Base-by-base conservation (phyloP, 2,113 vertebrate genomes). In the Rhagologus leucostigma region DNA sequence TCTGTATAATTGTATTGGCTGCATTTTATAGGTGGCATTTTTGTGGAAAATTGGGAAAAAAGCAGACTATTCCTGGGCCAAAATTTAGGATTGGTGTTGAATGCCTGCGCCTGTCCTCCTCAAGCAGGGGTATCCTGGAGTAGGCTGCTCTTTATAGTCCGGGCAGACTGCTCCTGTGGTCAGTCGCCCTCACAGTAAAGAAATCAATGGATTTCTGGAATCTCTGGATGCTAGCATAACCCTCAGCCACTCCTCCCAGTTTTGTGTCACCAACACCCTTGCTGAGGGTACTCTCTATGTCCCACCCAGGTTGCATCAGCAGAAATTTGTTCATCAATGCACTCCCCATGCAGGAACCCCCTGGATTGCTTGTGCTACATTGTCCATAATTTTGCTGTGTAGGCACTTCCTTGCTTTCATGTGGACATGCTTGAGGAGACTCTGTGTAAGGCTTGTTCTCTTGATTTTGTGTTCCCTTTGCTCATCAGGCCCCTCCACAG, bases 311-410 rank as follows among this genome's bases (percentile, higher is more conserved):
- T 30, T 69, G 35, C 30, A 15, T 3, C 49, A 69, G 23, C 33
- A 69, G 65, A 18, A 37, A 7, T 42, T 42, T 44, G 5, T 23
- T 60, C 46, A 9, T 30, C 70, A 65, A 0, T 8, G 55, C 39
- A 1, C 20, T 78, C 11, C 60, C 11, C 39, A 21, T 2, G 32
- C 65, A 12, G 41, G 46, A 70, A 1, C 39, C 20, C 39, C 8
- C 33, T 47, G 65, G 10, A 3, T 1, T 37, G 10, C 12, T 44
- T 49, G 23, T 33, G 19, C 35, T 23, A 0, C 2, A 1, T 3
- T 50, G 19, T 20, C 64, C 33, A 7, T 11, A 4, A 13, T 16
- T 78, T 33, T 59, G 14, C 44, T 50, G 13, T 60, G 8, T 9
- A 22, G 50, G 30, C 22, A 32, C 2, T 37, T 21, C 39, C 13